These are phyloP conservation scores for Goniozus legneri DNA, from an alignment of 1,140 invertebrate genomes.

Conservation along the genomic window DNA sequence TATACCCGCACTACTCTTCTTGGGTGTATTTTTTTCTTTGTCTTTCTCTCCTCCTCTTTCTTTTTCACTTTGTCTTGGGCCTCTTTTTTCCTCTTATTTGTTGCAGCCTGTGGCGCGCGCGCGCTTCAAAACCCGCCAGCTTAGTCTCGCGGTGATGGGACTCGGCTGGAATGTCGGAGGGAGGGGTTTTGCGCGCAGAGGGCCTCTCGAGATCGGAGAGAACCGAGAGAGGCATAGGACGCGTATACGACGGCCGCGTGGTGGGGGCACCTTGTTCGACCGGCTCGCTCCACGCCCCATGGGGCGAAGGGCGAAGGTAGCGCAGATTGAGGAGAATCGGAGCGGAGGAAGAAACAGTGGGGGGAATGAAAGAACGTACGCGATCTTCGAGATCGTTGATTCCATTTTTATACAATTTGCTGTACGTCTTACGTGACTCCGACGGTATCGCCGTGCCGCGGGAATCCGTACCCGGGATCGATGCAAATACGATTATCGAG, in stretches of 20 bases:
- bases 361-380: neutral
- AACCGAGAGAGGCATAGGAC: slow-evolving; percentile 32
- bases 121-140: slow-evolving; percentile 34
- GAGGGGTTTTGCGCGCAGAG: slow-evolving; percentile 16
- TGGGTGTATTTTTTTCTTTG: slow-evolving; percentile 6
- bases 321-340: slow-evolving; percentile 13
- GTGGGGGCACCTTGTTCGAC: slow-evolving; percentile 39
- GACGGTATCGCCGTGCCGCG: too few relatives aligned
- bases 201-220: slow-evolving; percentile 26
- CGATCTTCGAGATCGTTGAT: too few relatives aligned
- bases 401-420: too few relatives aligned
- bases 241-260: slow-evolving; percentile 10
- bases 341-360: slow-evolving; percentile 4
- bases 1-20: too few relatives aligned
- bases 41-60: slow-evolving; percentile 6
- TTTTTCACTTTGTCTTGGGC: neutral
- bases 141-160: slow-evolving; percentile 29
- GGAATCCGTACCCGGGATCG: too few relatives aligned
- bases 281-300: slow-evolving; percentile 26
- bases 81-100: slow-evolving; percentile 10
- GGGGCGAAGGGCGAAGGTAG: slow-evolving; percentile 13
- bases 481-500: neutral
- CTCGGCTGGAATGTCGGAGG: slow-evolving; percentile 35
- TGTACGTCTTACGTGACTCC: too few relatives aligned
- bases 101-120: slow-evolving; percentile 25